Base-by-base conservation (phyloP, 2,888 invertebrate species). In the Calliphora vomitoria region DNA sequence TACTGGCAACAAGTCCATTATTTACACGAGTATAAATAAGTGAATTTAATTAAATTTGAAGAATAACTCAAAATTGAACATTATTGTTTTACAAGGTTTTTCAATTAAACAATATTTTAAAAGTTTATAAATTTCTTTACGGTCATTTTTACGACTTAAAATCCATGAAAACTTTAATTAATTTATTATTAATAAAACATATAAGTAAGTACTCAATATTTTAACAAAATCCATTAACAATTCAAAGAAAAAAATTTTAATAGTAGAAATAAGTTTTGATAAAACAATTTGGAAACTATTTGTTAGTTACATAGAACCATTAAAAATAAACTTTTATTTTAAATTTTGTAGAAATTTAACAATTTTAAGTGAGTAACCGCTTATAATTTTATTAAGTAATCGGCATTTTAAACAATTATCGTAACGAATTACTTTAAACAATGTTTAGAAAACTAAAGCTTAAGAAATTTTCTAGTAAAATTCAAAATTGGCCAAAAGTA, bases 61-160 rank as follows among this genome's bases (percentile, higher is more conserved):
- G 47, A 66, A 60, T 47, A 58, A 1, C 10, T 13, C 5, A 25
- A 76, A n/a, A 44, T 47, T 44, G 20, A 69, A 31, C n/a, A 15
- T 25, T 18, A 18, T 53, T 71, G 69, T 50, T 35, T 60, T 13
- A 69, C 71, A 53, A 50, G 62, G 10, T 53, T 80, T n/a, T 80
- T 31, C 25, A 41, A 72, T 72, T 64, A 64, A 71, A 68, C 1
- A 47, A 18, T 60, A 13, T 60, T 60, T 31, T 15, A 31, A 13
- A 64, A 64, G 8, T 38, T 10, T 1, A 64, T 38, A n/a, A 35
- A 38, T 35, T 50, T 4, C 5, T 44, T 60, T 4, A 38, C 62
- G 38, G 38, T 4, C n/a, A 2, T 3, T 35, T 25, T 25, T 25
- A 25, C 25, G 4, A 31, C 31, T 13, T 60, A 25, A 35, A 18